Percentiles rank a stretch among this genome's conserved stretches.
These are phyloP conservation scores for Meteorus cinctellus DNA, from an alignment of 2,888 invertebrate genomes.

Conservation along the genomic window DNA sequence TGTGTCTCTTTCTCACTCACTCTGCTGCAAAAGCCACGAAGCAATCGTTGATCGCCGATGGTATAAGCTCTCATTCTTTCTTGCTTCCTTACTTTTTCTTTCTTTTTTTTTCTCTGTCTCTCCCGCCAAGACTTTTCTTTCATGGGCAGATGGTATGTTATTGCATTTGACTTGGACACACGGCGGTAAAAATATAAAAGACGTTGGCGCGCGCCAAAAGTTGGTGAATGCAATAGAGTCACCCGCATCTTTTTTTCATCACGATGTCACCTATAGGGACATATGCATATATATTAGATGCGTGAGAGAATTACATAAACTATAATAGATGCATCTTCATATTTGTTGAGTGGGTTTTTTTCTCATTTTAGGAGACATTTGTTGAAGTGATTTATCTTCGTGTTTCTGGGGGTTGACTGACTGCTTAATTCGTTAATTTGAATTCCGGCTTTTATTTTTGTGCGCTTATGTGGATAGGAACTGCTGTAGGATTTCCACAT, in stretches of 20 bases:
- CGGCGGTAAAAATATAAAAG: slow-evolving; percentile 37
- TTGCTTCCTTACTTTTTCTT: too few relatives aligned
- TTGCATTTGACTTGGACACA: not conserved
- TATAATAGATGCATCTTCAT: not conserved
- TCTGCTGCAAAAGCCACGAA: slow-evolving; percentile 34
- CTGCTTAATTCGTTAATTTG: too few relatives aligned
- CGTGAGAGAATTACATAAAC: not conserved
- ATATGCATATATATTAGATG: not conserved
- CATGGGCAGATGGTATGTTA: slow-evolving; percentile 32
- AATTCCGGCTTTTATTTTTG: too few relatives aligned
- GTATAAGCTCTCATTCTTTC: slow-evolving; percentile 22
- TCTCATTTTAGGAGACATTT: too few relatives aligned
- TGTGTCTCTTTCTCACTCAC: slow-evolving; percentile 39
- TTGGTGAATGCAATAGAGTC: slow-evolving; percentile 36
- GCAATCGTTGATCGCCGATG: slow-evolving; percentile 41
- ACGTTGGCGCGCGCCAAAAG: slow-evolving; percentile 45
- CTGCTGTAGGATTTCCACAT: too few relatives aligned
- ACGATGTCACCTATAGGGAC: not conserved
- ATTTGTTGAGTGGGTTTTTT: too few relatives aligned
- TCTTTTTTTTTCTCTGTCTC: not conserved
- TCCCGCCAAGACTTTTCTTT: slow-evolving; percentile 39
- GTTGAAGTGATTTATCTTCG: too few relatives aligned
- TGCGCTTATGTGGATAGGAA: too few relatives aligned
- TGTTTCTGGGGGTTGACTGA: too few relatives aligned
- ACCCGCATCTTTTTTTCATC: slow-evolving; percentile 30